Evolutionary conservation across 2,797 vertebrate species (phyloP), one percentile per base, ranked within the genome.

Genomic region (Sebastes reedi): DNA sequence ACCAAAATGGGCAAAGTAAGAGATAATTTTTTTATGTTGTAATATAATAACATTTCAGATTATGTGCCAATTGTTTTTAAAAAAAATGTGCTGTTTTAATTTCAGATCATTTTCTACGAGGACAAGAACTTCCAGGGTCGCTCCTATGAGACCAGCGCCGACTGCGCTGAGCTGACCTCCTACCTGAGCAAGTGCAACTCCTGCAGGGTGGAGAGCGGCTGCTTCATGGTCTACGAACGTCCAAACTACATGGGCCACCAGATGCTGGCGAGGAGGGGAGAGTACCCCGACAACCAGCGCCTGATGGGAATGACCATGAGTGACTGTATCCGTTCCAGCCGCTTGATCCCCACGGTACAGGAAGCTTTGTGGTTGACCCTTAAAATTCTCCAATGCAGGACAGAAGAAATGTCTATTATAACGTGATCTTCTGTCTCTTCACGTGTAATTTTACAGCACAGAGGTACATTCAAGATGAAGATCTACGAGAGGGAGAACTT

Each of bases 161-260:
- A 95, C 83, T 95, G 94, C 3, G 66, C 92, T 24, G 94, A 95
- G 77, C 79, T 95, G 66, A 92, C 89, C 55, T 92, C 93, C 62
- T 89, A 89, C 83, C 90, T 95, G 86, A 94, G 90, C 85, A 64
- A 80, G 25, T 95, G 94, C 82, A 87, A 86, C 89, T 94, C 42
- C 42, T 46, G 42, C 42, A 46, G 7, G 42, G 42, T 46, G 3
- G 42, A 46, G 42, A 46, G 42, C 42, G 42, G 42, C 42, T 94
- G 93, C 80, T 95, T 95, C 83, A 95, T 95, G 94, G 91, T 95
- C 30, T 95, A 95, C 4, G 94, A 95, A 29, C 82, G 88, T 27
- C 84, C 94, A 0, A 95, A 96, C 88, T 96, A 83, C 78, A 94
- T 93, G 81, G 95, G 94, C 14, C 88, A 95, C 86, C 95, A 96